Base-by-base conservation (phyloP, 53 echinoderm and acorn worm genomes). In the Hippasteria phrygiana region DNA sequence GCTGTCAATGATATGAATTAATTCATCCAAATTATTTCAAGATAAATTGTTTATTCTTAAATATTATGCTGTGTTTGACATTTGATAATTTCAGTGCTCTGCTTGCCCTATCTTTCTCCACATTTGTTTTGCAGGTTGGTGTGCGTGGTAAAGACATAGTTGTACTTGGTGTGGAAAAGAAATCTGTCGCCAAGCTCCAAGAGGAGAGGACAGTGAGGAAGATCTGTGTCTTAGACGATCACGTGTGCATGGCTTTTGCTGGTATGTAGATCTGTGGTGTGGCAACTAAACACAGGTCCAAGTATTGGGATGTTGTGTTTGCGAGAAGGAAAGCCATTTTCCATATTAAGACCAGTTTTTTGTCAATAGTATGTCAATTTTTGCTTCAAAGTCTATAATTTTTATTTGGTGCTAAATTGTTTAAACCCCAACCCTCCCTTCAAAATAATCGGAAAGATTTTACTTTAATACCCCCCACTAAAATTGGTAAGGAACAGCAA, bases 171-270 rank as follows among this genome's bases (percentile, higher is more conserved):
- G 99, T 98, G 33, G 99, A 98, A 53, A 98, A 98, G 92, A 98
- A 98, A 53, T 98, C 99, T 11, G 99, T 98, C 1, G 99, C 99
- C 14, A 98, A 98, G 56, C 92, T 98, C 0, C 96, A 98, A 62
- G 99, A 98, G 74, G 99, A 98, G 62, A 87, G 99, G 55, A 98
- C 99, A 54, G 99, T 96, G 28, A 67, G 99, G 41, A 96, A 98
- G 72, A 98, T 98, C 50, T 98, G 99, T 84, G 83, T 94, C 20
- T 87, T 98, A 7, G 99, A 98, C 90, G 99, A 98, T 55, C 99
- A 98, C 82, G 99, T 98, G 36, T 98, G 99, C 75, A 98, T 97
- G 99, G 99, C 99, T 12, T 98, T 98, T 90, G 99, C 99, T 91
- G 99, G 99, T 98, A 77, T 40, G 89, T 75, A 31, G 12, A 51